Percentiles rank a stretch among this genome's conserved stretches.
phyloP scores from a whole-genome alignment of 2,797 vertebrate species.

The Brachymystax lenok region DNA sequence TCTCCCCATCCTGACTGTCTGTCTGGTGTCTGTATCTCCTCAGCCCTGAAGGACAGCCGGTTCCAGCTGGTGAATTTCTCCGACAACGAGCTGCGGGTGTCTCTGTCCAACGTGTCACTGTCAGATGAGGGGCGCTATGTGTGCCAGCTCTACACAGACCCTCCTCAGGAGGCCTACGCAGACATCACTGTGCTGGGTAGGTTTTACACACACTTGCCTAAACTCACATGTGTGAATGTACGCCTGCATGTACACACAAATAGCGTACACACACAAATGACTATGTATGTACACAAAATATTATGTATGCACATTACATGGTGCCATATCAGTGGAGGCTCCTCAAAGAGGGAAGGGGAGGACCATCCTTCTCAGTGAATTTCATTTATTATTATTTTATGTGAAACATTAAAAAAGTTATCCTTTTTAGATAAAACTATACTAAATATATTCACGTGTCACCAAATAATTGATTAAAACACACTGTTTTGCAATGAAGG shows the following conservation, averaged over 20 bases:
- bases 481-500: too few species aligned
- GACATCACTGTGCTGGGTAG: constrained; percentile 82
- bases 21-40: constrained; percentile 59
- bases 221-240: constrained; percentile 34
- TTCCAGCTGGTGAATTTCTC: constrained; percentile 99
- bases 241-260: constrained; percentile 15
- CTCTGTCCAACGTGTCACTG: constrained; percentile 94
- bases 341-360: too few species aligned
- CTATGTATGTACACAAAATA: neutral
- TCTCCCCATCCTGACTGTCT: constrained; percentile 61
- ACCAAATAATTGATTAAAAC: too few species aligned
- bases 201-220: constrained; percentile 6
- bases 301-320: neutral
- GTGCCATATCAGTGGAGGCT: neutral
- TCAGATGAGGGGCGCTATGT: constrained; percentile 95
- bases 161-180: constrained; percentile 93
- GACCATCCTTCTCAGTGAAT: too few species aligned
- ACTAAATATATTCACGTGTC: too few species aligned
- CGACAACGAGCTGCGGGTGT: constrained; percentile 95
- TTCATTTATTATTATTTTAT: too few species aligned
- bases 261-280: neutral
- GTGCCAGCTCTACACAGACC: constrained; percentile 97
- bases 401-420: too few species aligned
- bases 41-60: constrained; percentile 94
- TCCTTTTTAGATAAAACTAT: too few species aligned